Conservation (phyloP, 2,113 vertebrate species). For the Amazona vittata region DNA sequence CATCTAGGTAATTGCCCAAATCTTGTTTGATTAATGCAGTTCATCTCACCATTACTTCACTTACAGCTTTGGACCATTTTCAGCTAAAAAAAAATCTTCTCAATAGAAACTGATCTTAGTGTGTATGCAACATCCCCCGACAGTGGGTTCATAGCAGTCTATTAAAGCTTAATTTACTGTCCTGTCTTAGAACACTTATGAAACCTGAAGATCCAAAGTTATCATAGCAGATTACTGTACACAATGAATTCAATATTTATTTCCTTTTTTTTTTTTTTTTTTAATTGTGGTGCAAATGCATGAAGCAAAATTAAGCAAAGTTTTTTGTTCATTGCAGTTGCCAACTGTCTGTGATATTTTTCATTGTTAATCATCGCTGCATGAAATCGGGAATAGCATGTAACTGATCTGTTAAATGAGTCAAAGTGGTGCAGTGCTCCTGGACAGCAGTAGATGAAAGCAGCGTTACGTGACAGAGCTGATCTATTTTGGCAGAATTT, state of each 20-base stretch:
- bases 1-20: background rate
- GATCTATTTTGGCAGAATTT: constrained; percentile 53
- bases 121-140: background rate
- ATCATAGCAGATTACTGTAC: background rate
- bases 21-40: background rate
- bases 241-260: background rate
- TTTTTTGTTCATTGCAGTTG: constrained; percentile 14
- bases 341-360: constrained; percentile 21
- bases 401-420: constrained; percentile 33
- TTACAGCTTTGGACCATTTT: background rate
- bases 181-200: background rate
- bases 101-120: background rate
- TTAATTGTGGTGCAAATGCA: background rate
- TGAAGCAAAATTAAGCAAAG: constrained; percentile 3
- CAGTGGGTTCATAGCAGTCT: background rate
- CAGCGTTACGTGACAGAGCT: background rate
- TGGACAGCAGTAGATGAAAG: constrained; percentile 50
- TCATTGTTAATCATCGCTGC: constrained; percentile 39
- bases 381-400: constrained; percentile 22
- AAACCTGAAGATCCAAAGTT: background rate
- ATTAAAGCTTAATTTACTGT: constrained; percentile 5
- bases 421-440: background rate
- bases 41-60: background rate
- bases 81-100: background rate
- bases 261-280: background rate